Evolutionary conservation across 2,888 invertebrate species (phyloP).

Genomic region (Drosophila bunnanda): DNA sequence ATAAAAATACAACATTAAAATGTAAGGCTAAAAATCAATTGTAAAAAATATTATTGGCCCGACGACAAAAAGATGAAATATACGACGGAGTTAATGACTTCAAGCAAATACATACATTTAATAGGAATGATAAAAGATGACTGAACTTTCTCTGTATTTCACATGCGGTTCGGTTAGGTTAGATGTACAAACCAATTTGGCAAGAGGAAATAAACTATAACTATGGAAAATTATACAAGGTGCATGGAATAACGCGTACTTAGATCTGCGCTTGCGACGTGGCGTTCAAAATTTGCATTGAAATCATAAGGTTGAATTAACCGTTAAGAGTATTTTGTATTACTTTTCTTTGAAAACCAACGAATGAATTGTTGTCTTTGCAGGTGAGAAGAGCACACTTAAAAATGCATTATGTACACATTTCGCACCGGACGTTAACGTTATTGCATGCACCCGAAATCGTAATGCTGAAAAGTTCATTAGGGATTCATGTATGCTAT

Average conservation of each 20-base stretch:
- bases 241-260: slow-evolving; percentile 20
- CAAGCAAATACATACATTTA: slow-evolving; percentile 10
- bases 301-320: slow-evolving; percentile 12
- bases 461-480: slow-evolving; percentile 22
- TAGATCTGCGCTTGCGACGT: slow-evolving; percentile 12
- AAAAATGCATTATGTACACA: slow-evolving; percentile 10
- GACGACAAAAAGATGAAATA: slow-evolving; percentile 12
- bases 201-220: slow-evolving; percentile 18
- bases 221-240: slow-evolving; percentile 14
- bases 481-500: neutral
- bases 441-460: slow-evolving; percentile 27
- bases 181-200: slow-evolving; percentile 22
- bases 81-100: neutral
- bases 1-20: slow-evolving; percentile 9
- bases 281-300: slow-evolving; percentile 12
- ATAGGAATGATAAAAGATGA: slow-evolving; percentile 11
- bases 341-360: neutral
- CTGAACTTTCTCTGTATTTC: slow-evolving; percentile 5
- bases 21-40: slow-evolving; percentile 6
- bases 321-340: too few relatives aligned
- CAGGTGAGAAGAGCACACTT: slow-evolving; percentile 9
- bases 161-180: slow-evolving; percentile 20
- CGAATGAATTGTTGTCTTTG: slow-evolving; percentile 3
- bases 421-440: slow-evolving; percentile 15
- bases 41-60: neutral